A percentile compares a stretch with the other conserved stretches of the same genome.
These are phyloP conservation scores for Hofmannophila pseudospretella DNA, from an alignment of 2,888 invertebrate species.

Conservation along the genomic window DNA sequence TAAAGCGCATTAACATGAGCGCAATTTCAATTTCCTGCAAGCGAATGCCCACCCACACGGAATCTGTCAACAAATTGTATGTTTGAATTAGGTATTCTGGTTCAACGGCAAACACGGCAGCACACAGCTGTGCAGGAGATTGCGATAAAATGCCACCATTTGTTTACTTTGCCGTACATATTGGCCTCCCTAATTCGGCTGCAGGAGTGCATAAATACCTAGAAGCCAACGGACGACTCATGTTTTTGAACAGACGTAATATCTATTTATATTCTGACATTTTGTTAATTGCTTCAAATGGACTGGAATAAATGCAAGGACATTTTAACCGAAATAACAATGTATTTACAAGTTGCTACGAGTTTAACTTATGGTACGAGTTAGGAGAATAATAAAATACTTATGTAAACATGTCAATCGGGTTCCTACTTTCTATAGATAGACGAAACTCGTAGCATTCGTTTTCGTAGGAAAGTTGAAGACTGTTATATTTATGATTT, in stretches of 20 bases:
- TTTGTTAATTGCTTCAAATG: background rate
- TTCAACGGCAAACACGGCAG: constrained; percentile 10
- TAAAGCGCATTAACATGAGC: background rate
- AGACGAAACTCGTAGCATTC: no score
- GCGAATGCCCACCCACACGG: constrained; percentile 11
- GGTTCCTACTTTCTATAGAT: no score
- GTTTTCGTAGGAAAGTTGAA: no score
- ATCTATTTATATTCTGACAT: background rate
- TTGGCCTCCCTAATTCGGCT: constrained; percentile 6
- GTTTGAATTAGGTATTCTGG: constrained; percentile 14
- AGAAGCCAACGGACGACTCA: constrained; percentile 3
- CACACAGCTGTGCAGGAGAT: constrained; percentile 24
- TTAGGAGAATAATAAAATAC: no score
- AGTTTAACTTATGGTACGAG: no score
- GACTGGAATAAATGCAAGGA: background rate
- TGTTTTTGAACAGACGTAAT: constrained; percentile 1
- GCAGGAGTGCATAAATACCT: constrained; percentile 6
- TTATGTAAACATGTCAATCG: no score
- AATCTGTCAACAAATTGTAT: constrained; percentile 31
- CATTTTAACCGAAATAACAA: no score
- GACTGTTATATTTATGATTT: no score
- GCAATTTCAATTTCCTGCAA: constrained; percentile 1
- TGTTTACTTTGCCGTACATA: constrained; percentile 9
- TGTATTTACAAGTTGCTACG: no score
- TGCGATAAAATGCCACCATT: constrained; percentile 21